A percentile compares a stretch with the other conserved stretches of the same genome.
phyloP scores from a whole-genome alignment of 2,113 vertebrate genomes.

The Cyprinodon variegatus region DNA sequence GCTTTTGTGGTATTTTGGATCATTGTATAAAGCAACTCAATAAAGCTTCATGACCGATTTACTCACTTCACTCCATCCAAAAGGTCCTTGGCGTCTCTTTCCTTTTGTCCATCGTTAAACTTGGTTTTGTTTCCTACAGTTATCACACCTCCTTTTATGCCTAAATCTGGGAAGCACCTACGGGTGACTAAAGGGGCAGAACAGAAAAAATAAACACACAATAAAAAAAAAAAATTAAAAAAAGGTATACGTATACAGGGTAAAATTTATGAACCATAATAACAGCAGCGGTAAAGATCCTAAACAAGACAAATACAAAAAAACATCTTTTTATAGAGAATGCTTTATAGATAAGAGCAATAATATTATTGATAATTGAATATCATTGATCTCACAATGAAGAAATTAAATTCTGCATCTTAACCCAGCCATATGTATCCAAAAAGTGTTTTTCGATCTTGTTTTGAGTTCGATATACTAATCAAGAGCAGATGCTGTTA shows the following conservation, averaged over 20 bases:
- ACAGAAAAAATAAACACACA: neutral
- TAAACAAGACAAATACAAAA: too few relatives aligned
- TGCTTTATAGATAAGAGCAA: too few relatives aligned
- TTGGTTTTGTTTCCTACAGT: constrained; percentile 85
- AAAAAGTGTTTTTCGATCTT: too few relatives aligned
- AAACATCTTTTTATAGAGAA: too few relatives aligned
- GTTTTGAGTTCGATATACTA: too few relatives aligned
- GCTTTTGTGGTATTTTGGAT: neutral
- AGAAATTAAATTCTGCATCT: too few relatives aligned
- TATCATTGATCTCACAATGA: too few relatives aligned
- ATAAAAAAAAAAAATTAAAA: neutral
- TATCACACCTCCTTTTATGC: constrained; percentile 72
- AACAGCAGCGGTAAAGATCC: too few relatives aligned
- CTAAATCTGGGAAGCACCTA: constrained; percentile 89
- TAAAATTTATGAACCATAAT: neutral
- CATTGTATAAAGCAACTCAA: neutral
- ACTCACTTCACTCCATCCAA: constrained; percentile 91
- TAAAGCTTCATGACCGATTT: neutral
- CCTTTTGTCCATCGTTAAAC: constrained; percentile 79
- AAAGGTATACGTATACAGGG: neutral
- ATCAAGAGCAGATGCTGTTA: too few relatives aligned
- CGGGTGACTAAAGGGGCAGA: constrained; percentile 80
- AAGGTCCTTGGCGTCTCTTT: constrained; percentile 84
- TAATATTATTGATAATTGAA: too few relatives aligned
- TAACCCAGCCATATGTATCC: too few relatives aligned